Base-by-base conservation (phyloP, 2,888 invertebrate genomes). In the Escarpia spicata region DNA sequence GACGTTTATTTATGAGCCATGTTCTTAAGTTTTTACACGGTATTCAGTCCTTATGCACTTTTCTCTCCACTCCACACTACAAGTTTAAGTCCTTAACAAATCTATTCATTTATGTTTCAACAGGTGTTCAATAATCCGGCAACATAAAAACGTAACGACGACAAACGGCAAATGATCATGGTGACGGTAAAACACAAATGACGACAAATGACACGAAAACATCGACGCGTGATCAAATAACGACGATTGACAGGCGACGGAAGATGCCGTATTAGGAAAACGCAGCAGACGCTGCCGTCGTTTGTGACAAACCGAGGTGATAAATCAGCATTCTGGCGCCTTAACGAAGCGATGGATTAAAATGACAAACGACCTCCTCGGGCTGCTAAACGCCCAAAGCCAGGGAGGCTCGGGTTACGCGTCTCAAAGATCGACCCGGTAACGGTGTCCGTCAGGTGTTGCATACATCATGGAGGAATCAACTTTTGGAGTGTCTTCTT, bases 291-390 rank as follows among this genome's bases (percentile, higher is more conserved):
- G 75, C 19, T 26, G n/a, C 6, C n/a, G 75, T 75, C 75, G 26
- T 75, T 75, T 75, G 75, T 75, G 26, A 75, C 75, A 75, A 75
- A 75, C 75, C 75, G 3, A 75, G 75, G 75, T 75, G 75, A 75
- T 75, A 75, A 75, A 75, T 75, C 75, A 75, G 75, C 75, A 75
- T n/a, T 26, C 75, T 26, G 75, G 26, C 75, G 75, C 75, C 75
- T 6, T 75, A 75, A 75, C 75, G 75, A 75, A 75, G 75, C 75
- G 75, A 75, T n/a, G 75, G 75, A 75, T 75, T 75, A 75, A 75
- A 75, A 75, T 75, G 75, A 75, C n/a, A 75, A 75, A 75, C 75
- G 75, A 75, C 75, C 75, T 75, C 75, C 75, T 4, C 75, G 75
- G 75, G 26, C 75, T 15, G 52, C 75, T 75, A n/a, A 75, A 75